These are phyloP conservation scores for Boulengerochromis microlepis DNA, from an alignment of 2,113 vertebrate species.

Conservation along the genomic window DNA sequence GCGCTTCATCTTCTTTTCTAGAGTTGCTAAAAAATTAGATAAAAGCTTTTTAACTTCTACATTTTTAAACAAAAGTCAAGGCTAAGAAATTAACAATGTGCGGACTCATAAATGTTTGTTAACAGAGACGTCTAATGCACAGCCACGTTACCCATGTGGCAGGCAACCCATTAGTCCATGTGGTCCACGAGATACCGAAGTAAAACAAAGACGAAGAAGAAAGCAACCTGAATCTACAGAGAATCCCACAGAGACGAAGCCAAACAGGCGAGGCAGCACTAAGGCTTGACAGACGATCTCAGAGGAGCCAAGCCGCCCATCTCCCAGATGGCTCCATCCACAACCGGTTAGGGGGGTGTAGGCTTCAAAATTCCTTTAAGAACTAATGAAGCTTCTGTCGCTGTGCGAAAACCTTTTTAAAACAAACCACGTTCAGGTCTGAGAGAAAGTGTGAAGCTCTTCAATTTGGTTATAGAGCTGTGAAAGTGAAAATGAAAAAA, in stretches of 20 bases:
- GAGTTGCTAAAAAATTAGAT: neutral
- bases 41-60: neutral
- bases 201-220: neutral
- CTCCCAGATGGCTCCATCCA: constrained; percentile 56
- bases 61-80: neutral
- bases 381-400: constrained; percentile 20
- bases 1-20: neutral
- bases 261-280: constrained; percentile 17
- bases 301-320: constrained; percentile 48
- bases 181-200: neutral
- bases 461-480: neutral
- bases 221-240: constrained; percentile 26
- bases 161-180: constrained; percentile 13
- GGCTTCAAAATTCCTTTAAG: neutral
- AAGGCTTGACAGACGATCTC: constrained; percentile 33
- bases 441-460: neutral
- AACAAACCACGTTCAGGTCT: neutral
- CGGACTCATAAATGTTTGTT: neutral
- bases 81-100: neutral
- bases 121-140: neutral
- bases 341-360: constrained; percentile 12
- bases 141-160: constrained; percentile 4
- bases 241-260: constrained; percentile 31
- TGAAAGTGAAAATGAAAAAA: neutral
- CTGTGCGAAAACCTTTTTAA: neutral